A percentile compares a stretch with the other conserved stretches of the same genome.
phyloP scores from a whole-genome alignment of 1,140 invertebrate genomes.

The Trichonephila clavata region DNA sequence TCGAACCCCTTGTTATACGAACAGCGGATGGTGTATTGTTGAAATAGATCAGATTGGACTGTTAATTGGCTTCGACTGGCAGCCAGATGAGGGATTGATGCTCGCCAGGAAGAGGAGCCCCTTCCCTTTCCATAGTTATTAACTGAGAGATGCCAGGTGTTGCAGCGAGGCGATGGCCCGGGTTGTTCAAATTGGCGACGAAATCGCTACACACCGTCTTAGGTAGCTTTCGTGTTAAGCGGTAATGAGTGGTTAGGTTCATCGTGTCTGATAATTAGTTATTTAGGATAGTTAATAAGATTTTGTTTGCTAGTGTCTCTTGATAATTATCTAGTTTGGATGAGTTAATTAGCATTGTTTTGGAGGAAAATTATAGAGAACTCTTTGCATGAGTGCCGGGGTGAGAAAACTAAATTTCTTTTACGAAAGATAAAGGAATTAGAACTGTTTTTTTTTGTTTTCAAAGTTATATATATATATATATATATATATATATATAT shows the following conservation, averaged over 20 bases:
- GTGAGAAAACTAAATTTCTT: too few species aligned
- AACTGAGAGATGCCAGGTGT: slow-evolving; percentile 72
- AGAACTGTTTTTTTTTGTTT: too few species aligned
- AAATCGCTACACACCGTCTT: not conserved
- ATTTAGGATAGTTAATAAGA: not conserved
- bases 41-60: slow-evolving; percentile 72
- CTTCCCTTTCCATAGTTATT: slow-evolving; percentile 49
- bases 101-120: slow-evolving; percentile 23
- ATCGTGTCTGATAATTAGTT: not conserved
- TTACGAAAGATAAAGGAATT: too few species aligned
- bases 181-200: slow-evolving; percentile 40
- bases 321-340: not conserved
- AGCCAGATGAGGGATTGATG: slow-evolving; percentile 72
- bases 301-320: not conserved
- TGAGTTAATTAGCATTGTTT: not conserved
- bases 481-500: too few species aligned
- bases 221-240: not conserved
- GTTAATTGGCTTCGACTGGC: slow-evolving; percentile 70
- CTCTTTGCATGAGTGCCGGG: too few species aligned
- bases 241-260: not conserved
- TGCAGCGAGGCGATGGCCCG: not conserved
- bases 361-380: too few species aligned
- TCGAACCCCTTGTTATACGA: slow-evolving; percentile 39
- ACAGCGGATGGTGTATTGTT: slow-evolving; percentile 21
- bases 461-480: too few species aligned